phyloP scores from a whole-genome alignment of 2,113 vertebrate genomes.

The Psophia crepitans region DNA sequence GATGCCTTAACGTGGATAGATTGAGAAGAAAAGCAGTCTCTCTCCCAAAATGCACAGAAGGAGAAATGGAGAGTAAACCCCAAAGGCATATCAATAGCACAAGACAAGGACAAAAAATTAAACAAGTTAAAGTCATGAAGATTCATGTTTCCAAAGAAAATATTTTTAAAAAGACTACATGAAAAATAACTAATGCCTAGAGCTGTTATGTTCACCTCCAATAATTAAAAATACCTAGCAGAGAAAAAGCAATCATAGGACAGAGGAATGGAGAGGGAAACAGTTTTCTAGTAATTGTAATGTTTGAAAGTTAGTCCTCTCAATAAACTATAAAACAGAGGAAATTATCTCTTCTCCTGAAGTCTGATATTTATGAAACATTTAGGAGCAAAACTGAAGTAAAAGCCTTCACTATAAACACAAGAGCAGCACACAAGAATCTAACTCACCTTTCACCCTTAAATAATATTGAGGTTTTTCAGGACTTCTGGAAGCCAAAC shows the following conservation, averaged over 20 bases:
- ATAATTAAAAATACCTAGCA: not conserved
- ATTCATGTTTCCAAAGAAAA: not conserved
- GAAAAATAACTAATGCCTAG: not conserved
- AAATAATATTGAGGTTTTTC: not conserved
- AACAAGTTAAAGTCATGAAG: constrained; percentile 41
- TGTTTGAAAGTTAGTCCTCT: not conserved
- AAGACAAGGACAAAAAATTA: constrained; percentile 77
- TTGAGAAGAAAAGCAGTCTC: constrained; percentile 73
- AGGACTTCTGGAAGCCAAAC: not conserved
- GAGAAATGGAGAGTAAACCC: constrained; percentile 74
- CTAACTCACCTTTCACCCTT: not conserved
- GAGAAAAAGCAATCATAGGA: not conserved
- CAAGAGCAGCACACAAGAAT: not conserved
- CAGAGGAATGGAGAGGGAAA: not conserved
- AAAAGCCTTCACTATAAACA: not conserved
- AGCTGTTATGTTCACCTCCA: not conserved
- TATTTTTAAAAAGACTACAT: not conserved
- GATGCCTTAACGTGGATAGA: constrained; percentile 75
- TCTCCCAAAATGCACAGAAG: constrained; percentile 78
- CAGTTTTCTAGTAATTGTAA: not conserved
- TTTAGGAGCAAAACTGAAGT: not conserved
- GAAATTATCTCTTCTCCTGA: not conserved
- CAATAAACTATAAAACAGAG: not conserved
- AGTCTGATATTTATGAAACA: not conserved
- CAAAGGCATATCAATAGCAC: constrained; percentile 68